Evolutionary conservation across 2,888 invertebrate species (phyloP), one percentile per base, ranked within the genome.

Genomic region (Bursaphelenchus okinawaensis): DNA sequence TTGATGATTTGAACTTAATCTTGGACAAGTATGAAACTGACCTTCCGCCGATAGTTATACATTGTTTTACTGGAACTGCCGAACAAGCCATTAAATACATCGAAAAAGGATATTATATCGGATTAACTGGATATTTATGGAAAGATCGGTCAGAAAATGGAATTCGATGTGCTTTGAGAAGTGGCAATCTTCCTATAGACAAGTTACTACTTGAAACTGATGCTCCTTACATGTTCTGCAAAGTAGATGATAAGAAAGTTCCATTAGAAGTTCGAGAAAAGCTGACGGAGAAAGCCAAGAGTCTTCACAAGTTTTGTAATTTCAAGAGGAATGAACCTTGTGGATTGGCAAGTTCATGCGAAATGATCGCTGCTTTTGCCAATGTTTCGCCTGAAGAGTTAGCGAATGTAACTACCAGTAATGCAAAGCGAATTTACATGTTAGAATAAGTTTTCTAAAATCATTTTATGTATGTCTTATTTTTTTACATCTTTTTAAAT

Each of bases 321-420:
- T 93, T 93, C 86, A 92, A 93, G 85, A 88, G 94, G 75, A 94
- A 94, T 85, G 94, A 94, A 85, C 94, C 94, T 0, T 93, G 93
- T 84, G 91, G 92, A 54, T 85, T 94, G 73, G 92, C 93, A 9
- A 91, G 91, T 52, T 89, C 92, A 61, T 91, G 93, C 55, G 94
- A 94, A 85, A 89, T 94, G 88, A 89, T 92, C 71, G 92, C 93
- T n/a, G 92, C 91, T 22, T 91, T 92, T 57, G 64, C 66, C 62
- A 59, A 62, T 31, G 65, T 71, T 9, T 27, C 59, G 12, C 40
- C 69, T n/a, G 58, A n/a, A n/a, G 61, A 70, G 51, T 68, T 77
- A 7, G 76, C 80, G 4, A 65, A 60, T 28, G 64, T 71, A 0
- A 80, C 80, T 0, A 79, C 80, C 0, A 66, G 63, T 19, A 80